Evolutionary conservation across 2,797 vertebrate species (phyloP), one percentile per base, ranked within the genome.

Genomic region (Siniperca undulata): DNA sequence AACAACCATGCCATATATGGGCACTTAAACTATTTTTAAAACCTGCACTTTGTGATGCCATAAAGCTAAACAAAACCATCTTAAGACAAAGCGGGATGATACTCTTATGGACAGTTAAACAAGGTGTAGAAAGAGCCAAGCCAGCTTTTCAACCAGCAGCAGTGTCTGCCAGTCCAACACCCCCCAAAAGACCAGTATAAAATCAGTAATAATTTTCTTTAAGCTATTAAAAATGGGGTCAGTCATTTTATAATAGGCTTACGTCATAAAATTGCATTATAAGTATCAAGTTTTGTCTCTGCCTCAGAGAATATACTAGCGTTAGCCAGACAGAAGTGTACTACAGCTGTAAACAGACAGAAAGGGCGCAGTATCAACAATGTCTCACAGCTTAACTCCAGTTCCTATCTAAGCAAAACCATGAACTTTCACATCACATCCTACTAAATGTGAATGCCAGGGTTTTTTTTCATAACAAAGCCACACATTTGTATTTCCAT

Each of bases 51-150:
- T 60, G 19, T 55, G n/a, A 38, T 42, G 40, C 22, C 4, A 38
- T 65, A 60, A 83, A 78, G 74, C 77, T 61, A 53, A 80, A 73
- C 2, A 20, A 70, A 67, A 59, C 27, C 36, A 67, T 52, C 11
- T 27, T 5, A 78, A 30, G 36, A 84, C n/a, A 71, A 13, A 40
- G 38, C 2, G n/a, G 56, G 56, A 48, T 27, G 60, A 74, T 24
- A 22, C 20, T 58, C 81, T 78, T 30, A 67, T 50, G 40, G 60
- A 77, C 53, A 46, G 48, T 10, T 78, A 22, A 71, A 69, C 12
- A 20, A 60, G 24, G 40, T 36, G n/a, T 17, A 20, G 40, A 30
- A 36, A 61, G 50, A 83, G 14, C 10, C 53, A 61, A 48, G 0
- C 16, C 4, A 73, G 30, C 19, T 62, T 62, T 70, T 50, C 30